Evolutionary conservation across 2,888 invertebrate genomes (phyloP).

Genomic region (Sarcophaga caerulescens): DNA sequence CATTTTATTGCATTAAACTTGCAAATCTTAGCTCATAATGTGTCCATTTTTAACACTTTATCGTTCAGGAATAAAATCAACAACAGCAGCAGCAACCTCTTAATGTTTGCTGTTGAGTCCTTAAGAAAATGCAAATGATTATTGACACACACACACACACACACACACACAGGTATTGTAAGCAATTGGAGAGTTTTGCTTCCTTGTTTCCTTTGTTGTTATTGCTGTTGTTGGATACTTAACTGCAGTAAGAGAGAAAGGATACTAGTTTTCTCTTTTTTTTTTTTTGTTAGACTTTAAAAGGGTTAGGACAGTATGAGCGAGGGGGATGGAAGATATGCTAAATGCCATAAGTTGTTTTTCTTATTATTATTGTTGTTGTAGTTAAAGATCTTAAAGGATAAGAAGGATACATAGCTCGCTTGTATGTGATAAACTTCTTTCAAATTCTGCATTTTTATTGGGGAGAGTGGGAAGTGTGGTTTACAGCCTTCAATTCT

Average conservation of each 20-base stretch:
- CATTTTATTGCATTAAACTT: too few relatives aligned
- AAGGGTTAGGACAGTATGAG: too few relatives aligned
- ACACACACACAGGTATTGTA: background rate
- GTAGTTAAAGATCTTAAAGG: background rate
- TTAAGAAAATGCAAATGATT: background rate
- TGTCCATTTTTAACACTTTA: too few relatives aligned
- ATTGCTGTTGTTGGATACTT: too few relatives aligned
- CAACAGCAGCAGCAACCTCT: background rate
- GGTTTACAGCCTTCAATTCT: background rate
- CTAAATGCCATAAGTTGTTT: background rate
- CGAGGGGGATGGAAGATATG: background rate
- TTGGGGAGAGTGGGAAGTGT: background rate
- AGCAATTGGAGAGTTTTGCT: background rate
- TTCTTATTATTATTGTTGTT: background rate
- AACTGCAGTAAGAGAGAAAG: too few relatives aligned
- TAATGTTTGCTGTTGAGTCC: background rate
- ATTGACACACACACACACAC: background rate
- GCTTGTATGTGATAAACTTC: background rate
- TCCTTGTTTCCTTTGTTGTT: background rate
- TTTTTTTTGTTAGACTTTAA: too few relatives aligned
- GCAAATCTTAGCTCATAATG: too few relatives aligned
- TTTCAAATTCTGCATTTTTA: background rate
- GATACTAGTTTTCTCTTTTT: too few relatives aligned
- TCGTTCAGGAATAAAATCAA: background rate
- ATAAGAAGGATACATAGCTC: too few relatives aligned